Conservation (phyloP, 2,888 invertebrate genomes). For the Bugula neritina region DNA sequence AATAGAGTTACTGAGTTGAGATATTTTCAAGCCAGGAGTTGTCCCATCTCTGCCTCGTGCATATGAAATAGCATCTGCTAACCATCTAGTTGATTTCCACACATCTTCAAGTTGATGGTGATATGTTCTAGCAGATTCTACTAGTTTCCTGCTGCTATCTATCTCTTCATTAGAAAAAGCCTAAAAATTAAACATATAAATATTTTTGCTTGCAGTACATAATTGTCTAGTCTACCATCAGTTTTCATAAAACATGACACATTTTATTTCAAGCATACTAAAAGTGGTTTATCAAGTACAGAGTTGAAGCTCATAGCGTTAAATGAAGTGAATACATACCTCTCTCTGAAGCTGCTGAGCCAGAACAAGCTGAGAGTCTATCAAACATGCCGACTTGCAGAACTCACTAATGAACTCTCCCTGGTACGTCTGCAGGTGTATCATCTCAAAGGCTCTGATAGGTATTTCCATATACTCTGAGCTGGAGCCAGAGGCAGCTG, state of each 20-base stretch:
- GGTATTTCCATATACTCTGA: slow-evolving; percentile 64
- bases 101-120: slow-evolving; percentile 78
- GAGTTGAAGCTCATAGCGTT: too few relatives aligned
- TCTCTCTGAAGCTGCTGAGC: slow-evolving; percentile 89
- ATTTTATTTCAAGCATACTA: too few relatives aligned
- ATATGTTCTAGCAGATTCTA: slow-evolving; percentile 74
- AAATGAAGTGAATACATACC: slow-evolving; percentile 54
- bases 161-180: slow-evolving; percentile 87
- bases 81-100: slow-evolving; percentile 92
- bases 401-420: slow-evolving; percentile 82
- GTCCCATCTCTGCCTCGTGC: slow-evolving; percentile 80
- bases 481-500: slow-evolving; percentile 24
- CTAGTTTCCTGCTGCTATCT: slow-evolving; percentile 75
- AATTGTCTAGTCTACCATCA: too few relatives aligned
- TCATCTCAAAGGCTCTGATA: slow-evolving; percentile 70
- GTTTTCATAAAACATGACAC: too few relatives aligned
- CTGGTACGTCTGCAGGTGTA: slow-evolving; percentile 90
- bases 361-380: slow-evolving; percentile 83
- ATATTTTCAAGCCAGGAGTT: slow-evolving; percentile 32
- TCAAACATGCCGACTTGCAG: slow-evolving; percentile 81
- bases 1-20: not conserved
- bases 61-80: slow-evolving; percentile 88
- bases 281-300: too few relatives aligned
- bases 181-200: slow-evolving; percentile 41
- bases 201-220: too few relatives aligned